Base-by-base conservation (phyloP, 2,113 vertebrate species). In the Siniperca chuatsi region DNA sequence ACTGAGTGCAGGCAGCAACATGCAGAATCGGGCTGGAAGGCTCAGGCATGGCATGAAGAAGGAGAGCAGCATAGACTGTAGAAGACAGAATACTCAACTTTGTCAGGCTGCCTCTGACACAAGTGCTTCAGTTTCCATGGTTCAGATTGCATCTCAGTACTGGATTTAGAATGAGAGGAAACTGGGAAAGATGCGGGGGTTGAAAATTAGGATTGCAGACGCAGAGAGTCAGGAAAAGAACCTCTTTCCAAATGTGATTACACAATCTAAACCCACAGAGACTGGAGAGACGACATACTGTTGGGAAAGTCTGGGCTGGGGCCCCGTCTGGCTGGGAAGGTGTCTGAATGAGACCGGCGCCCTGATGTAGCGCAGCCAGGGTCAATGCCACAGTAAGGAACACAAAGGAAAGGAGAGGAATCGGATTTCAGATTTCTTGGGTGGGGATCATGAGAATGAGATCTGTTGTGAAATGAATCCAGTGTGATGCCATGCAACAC, bases 191-290 rank as follows among this genome's bases (percentile, higher is more conserved):
- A 90, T 82, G 78, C 23, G 68, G 78, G 86, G 81, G 78, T 23
- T 78, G 89, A 68, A 89, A 84, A 92, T 87, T 71, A 71, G 68
- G 77, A 90, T 79, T 44, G 77, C 85, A 93, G 91, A 84, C 75
- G 33, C 40, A 72, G 62, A 72, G 60, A 72, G 62, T 79, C 65
- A 79, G 78, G 72, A 82, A 86, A 73, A 81, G 42, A 80, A 13
- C 13, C 35, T 80, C 64, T 83, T 87, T 84, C 87, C 89, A 82
- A 92, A 77, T 46, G 67, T 74, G 78, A 91, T 94, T 94, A 94
- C 92, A 90, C 91, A 92, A 93, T 89, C 88, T 76, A 58, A 92
- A 87, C 67, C 82, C 90, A 83, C 89, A 93, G 87, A 93, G 85
- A 75, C 57, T 16, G 75, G 78, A 82, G 83, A 82, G 84, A 90